Base-by-base conservation (phyloP, 2,888 invertebrate species). In the Teleogryllus oceanicus region DNA sequence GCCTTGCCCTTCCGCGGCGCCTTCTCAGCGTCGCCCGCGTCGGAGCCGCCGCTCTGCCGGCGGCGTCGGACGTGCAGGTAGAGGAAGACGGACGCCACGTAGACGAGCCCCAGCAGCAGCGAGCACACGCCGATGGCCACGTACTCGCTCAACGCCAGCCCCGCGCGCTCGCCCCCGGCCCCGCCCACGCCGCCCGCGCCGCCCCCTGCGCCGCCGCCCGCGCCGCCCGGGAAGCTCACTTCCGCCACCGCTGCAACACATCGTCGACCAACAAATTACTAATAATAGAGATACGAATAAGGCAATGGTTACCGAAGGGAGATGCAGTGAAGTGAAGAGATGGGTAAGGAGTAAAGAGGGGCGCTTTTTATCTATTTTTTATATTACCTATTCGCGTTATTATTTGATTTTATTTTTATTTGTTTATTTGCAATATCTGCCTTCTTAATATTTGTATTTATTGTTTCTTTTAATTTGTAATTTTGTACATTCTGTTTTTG, bases 91-190 rank as follows among this genome's bases (percentile, higher is more conserved):
- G 95, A 95, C 0, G 94, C 94, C 21, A 96, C 93, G 87, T 96
- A 96, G 84, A 96, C 93, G 51, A 96, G 89, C 0, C 95, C 95
- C n/a, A 96, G 88, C n/a, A 96, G 89, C 21, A 96, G 89, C 21
- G 95, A 94, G 84, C 94, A 94, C 77, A 95, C 90, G 50, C 94
- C 96, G 81, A 96, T 95, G 0, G 94, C 94, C 24, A 95, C 91
- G 84, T 95, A 95, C 87, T 96, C 95, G 13, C 92, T 90, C 18
- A 92, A 89, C 49, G 92, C 91, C 81, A 95, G 89, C 77, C 93
- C 92, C 77, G 81, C 89, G 88, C 0, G 49, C n/a, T n/a, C 49
- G 21, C 49, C 89, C 83, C 49, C 50, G 86, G 89, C 24, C 91
- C 89, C 80, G 91, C 91, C 13, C 1, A 77, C 50, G 50, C 75